Evolutionary conservation across 2,797 vertebrate genomes (phyloP), one percentile per base, ranked within the genome.

Genomic region (Anolis apletophallus): DNA sequence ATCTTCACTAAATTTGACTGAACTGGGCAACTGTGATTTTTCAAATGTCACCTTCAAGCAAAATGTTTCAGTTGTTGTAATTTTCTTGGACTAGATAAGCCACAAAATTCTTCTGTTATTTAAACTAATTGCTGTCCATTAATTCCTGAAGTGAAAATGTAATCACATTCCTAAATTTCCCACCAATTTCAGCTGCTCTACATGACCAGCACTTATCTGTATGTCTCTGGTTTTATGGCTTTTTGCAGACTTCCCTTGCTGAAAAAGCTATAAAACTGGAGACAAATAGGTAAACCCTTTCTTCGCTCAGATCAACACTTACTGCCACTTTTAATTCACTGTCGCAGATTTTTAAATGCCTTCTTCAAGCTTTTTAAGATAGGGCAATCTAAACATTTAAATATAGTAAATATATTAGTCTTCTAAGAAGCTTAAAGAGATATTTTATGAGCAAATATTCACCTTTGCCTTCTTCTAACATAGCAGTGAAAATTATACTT

Each of bases 51-150:
- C 54, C 17, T 5, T 13, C 55, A 61, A n/a, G 17, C 3, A n/a
- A 68, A 68, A 68, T 75, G 46, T 61, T 84, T 84, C 55, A 52
- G n/a, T 84, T 73, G 59, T 10, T 64, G 46, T 40, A 84, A 26
- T n/a, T 32, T 64, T 29, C 14, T 67, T 75, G 12, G 46, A 64
- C 73, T 84, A 26, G 40, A 32, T 50, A 67, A 52, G 57, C 21
- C 7, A 23, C 32, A 67, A 34, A 34, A 3, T 13, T 3, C 7
- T 64, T 32, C 34, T 61, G 64, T 50, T 64, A 36, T 26, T 82
- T 34, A 75, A 83, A 55, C 40, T 11, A 11, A 67, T 32, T 61
- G 74, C 29, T 9, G 29, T 40, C 81, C 61, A 61, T 10, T 55
- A 46, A 26, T 61, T 74, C n/a, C 16, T 61, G n/a, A 32, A 81